phyloP scores from a whole-genome alignment of 35 echinoderm and acorn worm genomes.

The Nesometra sesokonis region DNA sequence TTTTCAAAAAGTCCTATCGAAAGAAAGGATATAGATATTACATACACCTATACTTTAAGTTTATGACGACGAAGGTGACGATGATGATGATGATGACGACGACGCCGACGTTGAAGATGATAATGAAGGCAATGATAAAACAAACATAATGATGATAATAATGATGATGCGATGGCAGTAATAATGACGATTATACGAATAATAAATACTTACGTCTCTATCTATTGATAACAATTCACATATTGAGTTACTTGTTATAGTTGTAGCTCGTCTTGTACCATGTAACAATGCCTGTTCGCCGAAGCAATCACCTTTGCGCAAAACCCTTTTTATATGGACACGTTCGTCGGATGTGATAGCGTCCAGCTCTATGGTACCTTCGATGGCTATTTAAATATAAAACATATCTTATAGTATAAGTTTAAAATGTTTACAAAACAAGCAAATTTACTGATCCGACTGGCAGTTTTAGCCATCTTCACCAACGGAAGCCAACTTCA shows the following conservation, averaged over 20 bases:
- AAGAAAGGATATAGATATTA: background rate
- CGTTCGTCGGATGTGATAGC: background rate
- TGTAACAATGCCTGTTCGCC: conserved; percentile 42
- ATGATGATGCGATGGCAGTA: background rate
- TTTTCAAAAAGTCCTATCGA: conserved; percentile 45
- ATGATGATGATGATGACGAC: too few species aligned
- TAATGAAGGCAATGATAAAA: too few species aligned
- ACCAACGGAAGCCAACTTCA: too few species aligned
- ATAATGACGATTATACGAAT: background rate
- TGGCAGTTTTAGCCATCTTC: too few species aligned
- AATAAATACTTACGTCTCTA: conserved; percentile 34
- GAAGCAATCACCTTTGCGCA: conserved; percentile 49
- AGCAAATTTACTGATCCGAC: too few species aligned
- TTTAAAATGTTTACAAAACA: too few species aligned
- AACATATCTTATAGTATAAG: too few species aligned
- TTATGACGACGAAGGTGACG: too few species aligned
- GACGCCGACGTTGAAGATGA: too few species aligned
- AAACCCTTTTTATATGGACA: background rate
- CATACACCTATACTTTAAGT: too few species aligned
- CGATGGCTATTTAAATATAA: background rate
- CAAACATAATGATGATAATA: too few species aligned
- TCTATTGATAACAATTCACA: conserved; percentile 43
- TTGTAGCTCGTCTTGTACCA: conserved; percentile 1
- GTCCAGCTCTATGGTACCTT: background rate
- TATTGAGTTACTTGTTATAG: conserved; percentile 26